Percentiles rank a stretch among this genome's conserved stretches.
These are phyloP conservation scores for Strix aluco DNA, from an alignment of 2,113 vertebrate genomes.

Conservation along the genomic window DNA sequence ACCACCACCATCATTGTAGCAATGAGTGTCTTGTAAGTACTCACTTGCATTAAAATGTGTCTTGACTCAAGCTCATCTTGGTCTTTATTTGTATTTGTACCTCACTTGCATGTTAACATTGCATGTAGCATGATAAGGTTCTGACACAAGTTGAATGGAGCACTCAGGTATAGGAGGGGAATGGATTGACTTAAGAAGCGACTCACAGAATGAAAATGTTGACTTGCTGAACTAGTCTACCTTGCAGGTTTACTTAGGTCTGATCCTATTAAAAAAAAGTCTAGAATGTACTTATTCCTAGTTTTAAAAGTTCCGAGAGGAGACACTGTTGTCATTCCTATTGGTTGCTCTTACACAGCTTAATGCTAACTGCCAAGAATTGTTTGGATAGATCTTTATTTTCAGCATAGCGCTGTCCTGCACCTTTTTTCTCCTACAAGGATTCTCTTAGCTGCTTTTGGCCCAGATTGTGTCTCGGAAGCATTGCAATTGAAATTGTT, in stretches of 20 bases:
- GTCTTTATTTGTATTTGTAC: neutral
- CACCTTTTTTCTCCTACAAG: neutral
- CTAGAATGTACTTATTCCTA: neutral
- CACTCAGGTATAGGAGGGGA: neutral
- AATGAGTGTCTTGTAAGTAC: constrained; percentile 83
- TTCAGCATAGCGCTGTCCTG: neutral
- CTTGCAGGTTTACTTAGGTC: neutral
- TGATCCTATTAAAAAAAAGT: neutral
- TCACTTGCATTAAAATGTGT: neutral
- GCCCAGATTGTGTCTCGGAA: neutral
- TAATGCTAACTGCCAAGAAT: neutral
- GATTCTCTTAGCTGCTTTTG: neutral
- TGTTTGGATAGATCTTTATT: neutral
- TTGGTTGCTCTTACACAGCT: neutral
- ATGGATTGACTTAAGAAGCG: neutral
- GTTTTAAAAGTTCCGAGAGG: neutral
- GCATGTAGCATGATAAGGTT: neutral
- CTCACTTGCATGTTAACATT: neutral
- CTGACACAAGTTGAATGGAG: neutral
- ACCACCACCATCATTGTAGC: constrained; percentile 72
- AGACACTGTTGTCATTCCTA: neutral
- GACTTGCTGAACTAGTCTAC: neutral
- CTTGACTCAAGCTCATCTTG: neutral
- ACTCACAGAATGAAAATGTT: neutral
- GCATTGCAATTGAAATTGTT: neutral